A percentile compares a stretch with the other conserved stretches of the same genome.
Evolutionary conservation across 2,113 vertebrate genomes (phyloP).

Genomic region (Cynoglossus semilaevis): DNA sequence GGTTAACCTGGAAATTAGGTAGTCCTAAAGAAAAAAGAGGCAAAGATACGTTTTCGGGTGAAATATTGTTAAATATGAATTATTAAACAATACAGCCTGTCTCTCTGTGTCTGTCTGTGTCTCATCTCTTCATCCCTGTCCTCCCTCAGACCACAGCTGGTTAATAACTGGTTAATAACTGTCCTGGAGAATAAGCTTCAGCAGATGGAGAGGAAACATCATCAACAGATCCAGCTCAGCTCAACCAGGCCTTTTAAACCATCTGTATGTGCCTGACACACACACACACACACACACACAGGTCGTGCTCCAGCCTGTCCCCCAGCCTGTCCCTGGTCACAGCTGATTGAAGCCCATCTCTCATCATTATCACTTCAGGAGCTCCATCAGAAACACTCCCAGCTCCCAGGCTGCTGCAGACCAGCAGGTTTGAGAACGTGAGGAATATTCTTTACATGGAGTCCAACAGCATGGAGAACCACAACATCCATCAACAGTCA

Average conservation of each 20-base stretch:
- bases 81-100: too few species aligned
- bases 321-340: too few species aligned
- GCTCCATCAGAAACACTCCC: constrained; percentile 20
- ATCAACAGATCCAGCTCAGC: constrained; percentile 39
- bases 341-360: constrained; percentile 49
- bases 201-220: constrained; percentile 56
- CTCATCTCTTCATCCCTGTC: constrained; percentile 67
- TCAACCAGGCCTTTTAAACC: constrained; percentile 54
- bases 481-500: too few species aligned
- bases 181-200: constrained; percentile 34
- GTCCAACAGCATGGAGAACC: too few species aligned
- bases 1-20: too few species aligned
- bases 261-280: constrained; percentile 41
- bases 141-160: constrained; percentile 47
- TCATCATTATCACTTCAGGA: constrained; percentile 41
- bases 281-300: constrained; percentile 26
- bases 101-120: constrained; percentile 43
- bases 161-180: constrained; percentile 48
- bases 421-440: background rate
- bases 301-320: constrained; percentile 25
- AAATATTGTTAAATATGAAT: too few species aligned
- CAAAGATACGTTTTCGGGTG: background rate
- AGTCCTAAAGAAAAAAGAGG: too few species aligned
- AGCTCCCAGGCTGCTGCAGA: constrained; percentile 16
- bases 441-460: too few species aligned